phyloP scores from a whole-genome alignment of 2,113 vertebrate genomes.

The Plectropomus leopardus region DNA sequence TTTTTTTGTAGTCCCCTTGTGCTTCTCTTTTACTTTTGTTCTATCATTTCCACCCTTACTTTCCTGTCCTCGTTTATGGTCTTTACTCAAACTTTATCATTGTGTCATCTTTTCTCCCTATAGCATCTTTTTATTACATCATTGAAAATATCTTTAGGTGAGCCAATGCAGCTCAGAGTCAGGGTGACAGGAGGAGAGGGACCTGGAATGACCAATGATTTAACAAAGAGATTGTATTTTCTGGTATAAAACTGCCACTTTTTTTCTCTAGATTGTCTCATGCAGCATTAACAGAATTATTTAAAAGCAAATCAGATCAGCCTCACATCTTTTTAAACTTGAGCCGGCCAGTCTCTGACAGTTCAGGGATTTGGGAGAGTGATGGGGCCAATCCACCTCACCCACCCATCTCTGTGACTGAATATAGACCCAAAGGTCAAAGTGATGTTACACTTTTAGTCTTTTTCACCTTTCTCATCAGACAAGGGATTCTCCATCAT shows the following conservation, averaged over 20 bases:
- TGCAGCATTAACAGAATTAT: conserved; percentile 5
- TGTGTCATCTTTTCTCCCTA: neutral
- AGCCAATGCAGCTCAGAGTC: conserved; percentile 11
- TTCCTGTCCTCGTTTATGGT: neutral
- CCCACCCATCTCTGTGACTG: conserved; percentile 57
- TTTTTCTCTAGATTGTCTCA: neutral
- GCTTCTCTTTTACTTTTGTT: conserved; percentile 14
- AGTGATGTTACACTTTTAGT: conserved; percentile 70
- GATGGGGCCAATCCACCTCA: conserved; percentile 51
- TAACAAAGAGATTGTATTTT: conserved; percentile 12
- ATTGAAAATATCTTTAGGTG: conserved; percentile 3
- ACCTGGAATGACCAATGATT: neutral
- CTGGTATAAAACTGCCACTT: neutral
- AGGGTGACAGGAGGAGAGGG: neutral
- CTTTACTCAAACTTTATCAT: conserved; percentile 22
- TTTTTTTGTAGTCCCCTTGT: neutral
- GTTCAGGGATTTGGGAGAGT: conserved; percentile 36
- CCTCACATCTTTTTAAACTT: conserved; percentile 44
- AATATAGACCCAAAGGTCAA: conserved; percentile 74
- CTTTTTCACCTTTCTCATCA: conserved; percentile 79
- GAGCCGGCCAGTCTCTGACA: conserved; percentile 24
- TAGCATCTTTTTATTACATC: conserved; percentile 13
- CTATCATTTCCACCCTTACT: neutral
- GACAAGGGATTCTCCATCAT: conserved; percentile 84
- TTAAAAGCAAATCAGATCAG: conserved; percentile 34